Evolutionary conservation across 2,888 invertebrate genomes (phyloP).

Genomic region (Drosophila peninsularis): DNA sequence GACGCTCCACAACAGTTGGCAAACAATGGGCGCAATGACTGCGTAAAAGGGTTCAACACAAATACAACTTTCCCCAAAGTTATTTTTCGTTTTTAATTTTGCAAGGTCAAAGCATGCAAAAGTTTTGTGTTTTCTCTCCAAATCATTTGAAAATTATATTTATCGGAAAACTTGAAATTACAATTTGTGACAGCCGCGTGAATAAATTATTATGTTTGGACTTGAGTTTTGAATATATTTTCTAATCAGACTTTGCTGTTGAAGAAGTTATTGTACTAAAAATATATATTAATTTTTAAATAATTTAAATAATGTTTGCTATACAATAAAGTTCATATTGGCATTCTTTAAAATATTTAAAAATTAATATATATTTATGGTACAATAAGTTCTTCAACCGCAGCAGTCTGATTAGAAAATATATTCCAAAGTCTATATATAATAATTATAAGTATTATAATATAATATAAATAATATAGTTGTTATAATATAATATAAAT

Average conservation of each 20-base stretch:
- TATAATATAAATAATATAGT: too few relatives aligned
- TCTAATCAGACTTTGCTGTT: not conserved
- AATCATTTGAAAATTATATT: constrained; percentile 21
- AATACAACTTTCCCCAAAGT: constrained; percentile 48
- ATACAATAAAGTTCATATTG: too few relatives aligned
- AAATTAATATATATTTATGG: too few relatives aligned
- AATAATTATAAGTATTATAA: too few relatives aligned
- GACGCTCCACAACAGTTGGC: constrained; percentile 33
- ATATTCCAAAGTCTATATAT: too few relatives aligned
- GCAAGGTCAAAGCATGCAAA: constrained; percentile 9
- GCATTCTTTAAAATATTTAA: too few relatives aligned
- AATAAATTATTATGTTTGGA: not conserved
- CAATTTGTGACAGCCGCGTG: not conserved
- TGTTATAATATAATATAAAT: too few relatives aligned
- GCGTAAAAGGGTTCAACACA: constrained; percentile 58
- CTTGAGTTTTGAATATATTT: not conserved
- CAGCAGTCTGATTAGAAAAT: too few relatives aligned
- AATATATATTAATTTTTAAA: too few relatives aligned
- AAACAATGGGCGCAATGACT: constrained; percentile 68
- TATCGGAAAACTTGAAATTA: not conserved
- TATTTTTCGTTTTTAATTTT: constrained; percentile 32
- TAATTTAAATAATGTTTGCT: too few relatives aligned
- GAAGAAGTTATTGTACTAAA: too few relatives aligned
- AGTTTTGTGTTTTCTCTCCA: constrained; percentile 18
- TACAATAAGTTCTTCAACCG: too few relatives aligned